Percentiles rank a stretch among this genome's conserved stretches.
phyloP scores from a whole-genome alignment of 2,888 invertebrate species.

The Schizotus pectinicornis region DNA sequence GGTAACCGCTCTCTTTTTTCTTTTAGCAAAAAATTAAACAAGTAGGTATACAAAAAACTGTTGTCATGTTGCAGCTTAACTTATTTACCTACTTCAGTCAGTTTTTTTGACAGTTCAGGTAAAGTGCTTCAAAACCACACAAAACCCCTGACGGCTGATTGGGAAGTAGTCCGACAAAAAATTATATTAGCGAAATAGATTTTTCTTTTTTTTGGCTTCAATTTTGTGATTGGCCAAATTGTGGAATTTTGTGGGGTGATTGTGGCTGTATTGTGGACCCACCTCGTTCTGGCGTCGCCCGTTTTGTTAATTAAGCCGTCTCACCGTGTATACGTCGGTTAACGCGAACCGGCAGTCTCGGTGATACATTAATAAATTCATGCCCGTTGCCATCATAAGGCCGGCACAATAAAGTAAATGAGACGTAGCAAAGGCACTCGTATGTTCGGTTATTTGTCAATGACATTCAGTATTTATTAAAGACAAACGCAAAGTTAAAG shows the following conservation, averaged over 20 bases:
- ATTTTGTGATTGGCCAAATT: constrained; percentile 2
- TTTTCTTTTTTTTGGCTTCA: no score
- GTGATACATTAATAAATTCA: constrained; percentile 47
- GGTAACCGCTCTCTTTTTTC: no score
- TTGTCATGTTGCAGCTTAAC: no score
- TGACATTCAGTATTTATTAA: constrained; percentile 59
- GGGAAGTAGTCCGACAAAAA: no score
- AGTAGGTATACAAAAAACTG: no score
- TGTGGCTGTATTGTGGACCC: constrained; percentile 2
- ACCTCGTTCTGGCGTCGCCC: not conserved
- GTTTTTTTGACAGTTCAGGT: no score
- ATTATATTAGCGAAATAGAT: not conserved
- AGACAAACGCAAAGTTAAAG: constrained; percentile 55
- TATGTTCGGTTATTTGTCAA: constrained; percentile 58
- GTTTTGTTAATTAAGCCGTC: constrained; percentile 39
- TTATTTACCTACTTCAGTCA: no score
- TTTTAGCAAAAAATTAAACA: no score
- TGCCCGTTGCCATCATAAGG: constrained; percentile 39
- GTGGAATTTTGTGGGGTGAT: no score
- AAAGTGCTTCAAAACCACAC: no score
- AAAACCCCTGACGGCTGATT: no score
- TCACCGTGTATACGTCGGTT: not conserved
- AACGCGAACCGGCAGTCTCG: not conserved
- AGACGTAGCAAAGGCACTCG: constrained; percentile 50
- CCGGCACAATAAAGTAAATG: constrained; percentile 49